Conservation (phyloP, 2,888 invertebrate genomes). For the Ypsolopha scabrella region DNA sequence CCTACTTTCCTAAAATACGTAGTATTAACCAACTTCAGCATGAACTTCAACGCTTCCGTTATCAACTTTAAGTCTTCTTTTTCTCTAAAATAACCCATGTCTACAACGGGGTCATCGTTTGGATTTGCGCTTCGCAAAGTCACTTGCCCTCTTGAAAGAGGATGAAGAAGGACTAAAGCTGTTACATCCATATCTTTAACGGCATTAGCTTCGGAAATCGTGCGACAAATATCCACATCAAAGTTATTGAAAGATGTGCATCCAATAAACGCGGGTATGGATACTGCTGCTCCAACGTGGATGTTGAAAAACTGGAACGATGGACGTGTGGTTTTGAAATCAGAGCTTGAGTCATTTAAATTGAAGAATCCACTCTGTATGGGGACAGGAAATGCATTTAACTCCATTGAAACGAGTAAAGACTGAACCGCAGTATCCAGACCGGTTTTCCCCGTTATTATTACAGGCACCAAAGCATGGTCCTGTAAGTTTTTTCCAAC, state of each 20-base stretch:
- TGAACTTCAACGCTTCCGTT: conserved; percentile 34
- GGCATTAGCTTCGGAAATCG: conserved; percentile 30
- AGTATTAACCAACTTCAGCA: conserved; percentile 31
- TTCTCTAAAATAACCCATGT: conserved; percentile 37
- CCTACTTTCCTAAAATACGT: conserved; percentile 29
- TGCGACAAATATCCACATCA: conserved; percentile 24
- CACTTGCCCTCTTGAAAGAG: conserved; percentile 41
- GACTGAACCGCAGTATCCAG: conserved; percentile 19
- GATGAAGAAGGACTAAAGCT: conserved; percentile 33
- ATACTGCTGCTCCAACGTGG: conserved; percentile 35
- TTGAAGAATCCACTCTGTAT: conserved; percentile 35
- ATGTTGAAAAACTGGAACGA: conserved; percentile 44
- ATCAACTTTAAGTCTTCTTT: conserved; percentile 26
- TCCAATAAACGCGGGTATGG: conserved; percentile 22
- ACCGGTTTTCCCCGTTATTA: conserved; percentile 33
- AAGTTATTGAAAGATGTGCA: conserved; percentile 26
- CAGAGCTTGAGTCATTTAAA: conserved; percentile 17
- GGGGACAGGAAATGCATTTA: conserved; percentile 31
- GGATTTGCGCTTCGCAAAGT: conserved; percentile 35
- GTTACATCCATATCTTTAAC: conserved; percentile 30
- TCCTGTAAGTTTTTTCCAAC: conserved; percentile 52
- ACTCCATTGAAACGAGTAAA: conserved; percentile 19
- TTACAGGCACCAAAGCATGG: conserved; percentile 29
- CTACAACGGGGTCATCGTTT: conserved; percentile 37
- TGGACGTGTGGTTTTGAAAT: conserved; percentile 19